Evolutionary conservation across 2,888 invertebrate species (phyloP), one percentile per base, ranked within the genome.

Genomic region (Archaeoteleia sp.): DNA sequence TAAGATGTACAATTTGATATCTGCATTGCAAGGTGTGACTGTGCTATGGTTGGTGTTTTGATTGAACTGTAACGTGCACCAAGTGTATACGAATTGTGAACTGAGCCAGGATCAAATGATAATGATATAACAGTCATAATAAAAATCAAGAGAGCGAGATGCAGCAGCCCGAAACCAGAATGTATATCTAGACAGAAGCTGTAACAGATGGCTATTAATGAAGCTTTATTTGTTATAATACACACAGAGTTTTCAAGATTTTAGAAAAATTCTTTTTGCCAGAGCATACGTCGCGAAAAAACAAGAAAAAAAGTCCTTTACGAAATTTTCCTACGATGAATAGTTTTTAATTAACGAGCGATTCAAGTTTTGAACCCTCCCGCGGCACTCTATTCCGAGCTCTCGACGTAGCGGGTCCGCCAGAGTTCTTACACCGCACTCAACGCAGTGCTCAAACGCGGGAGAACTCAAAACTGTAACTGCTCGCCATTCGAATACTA

Each of bases 151-250:
- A 61, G 62, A 61, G 55, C 61, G 55, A 58, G 68, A 68, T 68
- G 63, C 67, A 62, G 57, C 67, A 67, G 67, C 67, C 67, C 61
- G 67, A 67, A 67, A 61, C 42, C 66, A 66, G 60, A 54, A 48
- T 46, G 42, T 53, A 61, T 61, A 61, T 57, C 67, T 62, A 67
- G 53, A 55, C 54, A 63, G 49, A 67, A 62, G 67, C 61, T 67
- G 57, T 57, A 62, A 62, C 61, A 62, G 45, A 62, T 55, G 55
- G 54, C 58, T 58, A 57, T 58, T 43, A 57, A 57, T 57, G 57
- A 63, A 63, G 55, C 63, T 63, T 63, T 55, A 30, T 46, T 61
- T 53, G n/a, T n/a, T n/a, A n/a, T n/a, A n/a, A n/a, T 53, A 53
- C 40, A 53, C 54, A 62, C 54, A 62, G 15, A 62, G 10, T 48